A percentile compares a stretch with the other conserved stretches of the same genome.
Conservation (phyloP, 2,888 invertebrate species). For the Noctua janthina region DNA sequence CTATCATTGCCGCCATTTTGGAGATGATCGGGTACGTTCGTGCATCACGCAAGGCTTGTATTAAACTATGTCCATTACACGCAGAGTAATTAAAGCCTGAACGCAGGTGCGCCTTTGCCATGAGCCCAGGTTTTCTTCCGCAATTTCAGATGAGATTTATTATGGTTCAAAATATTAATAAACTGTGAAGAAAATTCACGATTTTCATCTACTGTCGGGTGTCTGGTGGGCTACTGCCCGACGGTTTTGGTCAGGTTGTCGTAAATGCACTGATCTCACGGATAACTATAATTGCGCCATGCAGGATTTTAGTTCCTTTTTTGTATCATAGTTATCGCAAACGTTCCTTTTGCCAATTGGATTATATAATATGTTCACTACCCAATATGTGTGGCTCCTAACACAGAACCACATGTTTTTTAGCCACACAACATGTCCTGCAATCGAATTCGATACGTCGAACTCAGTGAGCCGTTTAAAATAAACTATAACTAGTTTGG, state of each 20-base stretch:
- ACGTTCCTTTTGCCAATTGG: not conserved
- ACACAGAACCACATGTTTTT: no score
- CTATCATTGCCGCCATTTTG: constrained; percentile 59
- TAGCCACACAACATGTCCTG: not conserved
- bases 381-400: no score
- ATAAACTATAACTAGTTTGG: not conserved
- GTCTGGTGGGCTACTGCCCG: no score
- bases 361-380: not conserved
- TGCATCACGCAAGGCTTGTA: constrained; percentile 60
- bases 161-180: not conserved
- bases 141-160: constrained; percentile 35
- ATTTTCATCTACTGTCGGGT: not conserved
- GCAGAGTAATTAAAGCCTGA: constrained; percentile 48
- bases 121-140: constrained; percentile 22
- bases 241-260: no score
- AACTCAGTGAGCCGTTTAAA: not conserved
- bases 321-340: not conserved
- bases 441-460: not conserved
- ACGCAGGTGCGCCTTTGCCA: constrained; percentile 36
- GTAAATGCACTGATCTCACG: not conserved
- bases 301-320: not conserved
- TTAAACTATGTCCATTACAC: constrained; percentile 55
- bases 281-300: not conserved
- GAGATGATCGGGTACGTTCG: constrained; percentile 56
- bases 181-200: not conserved